phyloP scores from a whole-genome alignment of 2,888 invertebrate genomes.

The Rhopalosiphum nymphaeae region DNA sequence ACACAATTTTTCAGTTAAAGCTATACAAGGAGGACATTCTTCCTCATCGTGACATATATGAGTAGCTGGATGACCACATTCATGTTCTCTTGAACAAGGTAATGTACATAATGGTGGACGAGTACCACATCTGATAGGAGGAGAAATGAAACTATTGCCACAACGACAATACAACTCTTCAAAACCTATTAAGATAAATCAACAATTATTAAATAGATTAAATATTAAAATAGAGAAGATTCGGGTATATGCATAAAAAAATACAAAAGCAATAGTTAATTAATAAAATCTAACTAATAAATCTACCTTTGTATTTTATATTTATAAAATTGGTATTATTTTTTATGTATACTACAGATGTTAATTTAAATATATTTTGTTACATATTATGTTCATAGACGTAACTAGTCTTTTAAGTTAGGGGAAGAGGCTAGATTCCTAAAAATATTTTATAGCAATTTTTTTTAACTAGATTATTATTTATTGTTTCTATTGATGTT shows the following conservation, averaged over 20 bases:
- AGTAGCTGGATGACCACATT: constrained; percentile 85
- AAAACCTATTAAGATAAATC: constrained; percentile 73
- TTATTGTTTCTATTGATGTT: too few relatives aligned
- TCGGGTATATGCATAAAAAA: background rate
- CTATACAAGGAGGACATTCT: constrained; percentile 87
- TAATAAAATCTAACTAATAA: background rate
- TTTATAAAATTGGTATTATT: background rate
- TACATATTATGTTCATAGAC: too few relatives aligned
- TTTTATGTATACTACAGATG: background rate
- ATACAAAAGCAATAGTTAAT: background rate
- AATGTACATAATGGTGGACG: constrained; percentile 84
- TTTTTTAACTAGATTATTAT: too few relatives aligned
- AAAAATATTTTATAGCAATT: too few relatives aligned
- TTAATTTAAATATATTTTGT: background rate
- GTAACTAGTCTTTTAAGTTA: too few relatives aligned
- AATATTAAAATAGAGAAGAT: background rate
- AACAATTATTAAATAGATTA: constrained; percentile 70
- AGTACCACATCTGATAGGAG: constrained; percentile 94
- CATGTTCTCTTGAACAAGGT: constrained; percentile 81
- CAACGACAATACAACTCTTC: constrained; percentile 93
- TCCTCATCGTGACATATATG: constrained; percentile 86
- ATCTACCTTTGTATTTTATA: background rate
- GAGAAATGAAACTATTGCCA: constrained; percentile 86
- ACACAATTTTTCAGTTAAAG: constrained; percentile 87
- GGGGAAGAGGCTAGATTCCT: too few relatives aligned